These are phyloP conservation scores for Herpetotheres cachinnans DNA, from an alignment of 2,113 vertebrate genomes.

Conservation along the genomic window DNA sequence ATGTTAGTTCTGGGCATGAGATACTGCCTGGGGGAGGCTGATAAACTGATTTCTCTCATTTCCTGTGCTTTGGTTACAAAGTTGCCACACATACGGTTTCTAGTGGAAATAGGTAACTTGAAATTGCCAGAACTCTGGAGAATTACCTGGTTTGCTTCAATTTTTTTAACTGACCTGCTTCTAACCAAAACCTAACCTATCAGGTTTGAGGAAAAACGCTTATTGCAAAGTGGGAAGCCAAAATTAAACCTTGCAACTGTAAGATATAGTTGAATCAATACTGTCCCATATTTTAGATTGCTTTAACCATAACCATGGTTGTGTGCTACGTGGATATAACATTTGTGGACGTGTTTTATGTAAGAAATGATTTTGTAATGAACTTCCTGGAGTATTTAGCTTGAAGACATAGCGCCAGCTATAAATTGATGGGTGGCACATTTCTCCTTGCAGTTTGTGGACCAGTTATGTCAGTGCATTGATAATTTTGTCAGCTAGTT, in stretches of 20 bases:
- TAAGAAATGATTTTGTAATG: background rate
- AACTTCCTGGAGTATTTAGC: background rate
- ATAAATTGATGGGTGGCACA: background rate
- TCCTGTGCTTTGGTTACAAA: background rate
- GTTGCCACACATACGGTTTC: background rate
- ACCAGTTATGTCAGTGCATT: background rate
- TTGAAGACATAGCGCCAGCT: background rate
- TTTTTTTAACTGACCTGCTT: background rate
- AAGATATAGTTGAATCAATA: background rate
- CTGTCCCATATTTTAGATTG: background rate
- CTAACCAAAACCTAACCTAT: background rate
- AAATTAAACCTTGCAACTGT: background rate
- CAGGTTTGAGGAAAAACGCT: background rate
- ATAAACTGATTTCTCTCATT: conserved; percentile 6
- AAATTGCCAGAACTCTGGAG: background rate
- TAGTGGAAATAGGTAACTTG: background rate
- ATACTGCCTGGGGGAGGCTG: background rate
- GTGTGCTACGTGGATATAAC: background rate
- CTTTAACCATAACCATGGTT: background rate
- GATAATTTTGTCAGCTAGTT: background rate
- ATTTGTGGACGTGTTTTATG: background rate
- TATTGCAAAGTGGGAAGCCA: background rate
- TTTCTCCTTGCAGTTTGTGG: background rate
- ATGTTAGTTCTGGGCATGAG: background rate
- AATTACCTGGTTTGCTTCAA: background rate